Evolutionary conservation across 2,888 invertebrate genomes (phyloP).

Genomic region (Julus scandinavius): DNA sequence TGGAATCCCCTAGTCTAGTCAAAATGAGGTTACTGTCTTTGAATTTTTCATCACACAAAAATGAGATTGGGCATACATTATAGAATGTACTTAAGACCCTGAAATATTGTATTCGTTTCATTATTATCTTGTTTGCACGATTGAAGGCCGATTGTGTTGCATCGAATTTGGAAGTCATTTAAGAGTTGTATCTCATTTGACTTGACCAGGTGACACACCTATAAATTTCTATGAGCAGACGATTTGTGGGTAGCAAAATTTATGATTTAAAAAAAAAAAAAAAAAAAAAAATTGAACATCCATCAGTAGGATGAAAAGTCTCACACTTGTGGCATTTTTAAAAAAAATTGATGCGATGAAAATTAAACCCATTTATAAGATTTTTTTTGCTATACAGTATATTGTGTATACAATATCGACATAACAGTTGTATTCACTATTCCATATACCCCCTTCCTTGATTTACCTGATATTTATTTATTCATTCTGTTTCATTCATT

Average conservation of each 20-base stretch:
- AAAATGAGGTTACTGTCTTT: constrained; percentile 20
- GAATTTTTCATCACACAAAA: background rate
- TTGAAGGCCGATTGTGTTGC: background rate
- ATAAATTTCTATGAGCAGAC: background rate
- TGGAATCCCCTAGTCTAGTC: constrained; percentile 37
- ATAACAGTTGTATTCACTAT: constrained; percentile 4
- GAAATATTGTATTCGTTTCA: background rate
- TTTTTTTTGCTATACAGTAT: background rate
- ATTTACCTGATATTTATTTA: constrained; percentile 36
- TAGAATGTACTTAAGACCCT: background rate
- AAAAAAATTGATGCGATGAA: background rate
- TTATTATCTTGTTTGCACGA: background rate
- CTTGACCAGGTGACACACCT: background rate
- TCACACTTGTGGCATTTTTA: background rate
- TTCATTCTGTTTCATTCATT: constrained; percentile 22
- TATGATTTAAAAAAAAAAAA: background rate
- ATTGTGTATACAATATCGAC: constrained; percentile 17
- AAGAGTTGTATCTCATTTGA: background rate
- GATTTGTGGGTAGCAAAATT: background rate
- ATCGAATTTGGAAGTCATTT: background rate
- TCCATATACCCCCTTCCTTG: constrained; percentile 1
- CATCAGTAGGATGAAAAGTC: too few relatives aligned
- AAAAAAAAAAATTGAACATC: background rate
- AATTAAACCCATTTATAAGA: background rate
- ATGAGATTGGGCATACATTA: background rate